These are phyloP conservation scores for Ectemnius cavifrons DNA, from an alignment of 2,888 invertebrate species.

Conservation along the genomic window DNA sequence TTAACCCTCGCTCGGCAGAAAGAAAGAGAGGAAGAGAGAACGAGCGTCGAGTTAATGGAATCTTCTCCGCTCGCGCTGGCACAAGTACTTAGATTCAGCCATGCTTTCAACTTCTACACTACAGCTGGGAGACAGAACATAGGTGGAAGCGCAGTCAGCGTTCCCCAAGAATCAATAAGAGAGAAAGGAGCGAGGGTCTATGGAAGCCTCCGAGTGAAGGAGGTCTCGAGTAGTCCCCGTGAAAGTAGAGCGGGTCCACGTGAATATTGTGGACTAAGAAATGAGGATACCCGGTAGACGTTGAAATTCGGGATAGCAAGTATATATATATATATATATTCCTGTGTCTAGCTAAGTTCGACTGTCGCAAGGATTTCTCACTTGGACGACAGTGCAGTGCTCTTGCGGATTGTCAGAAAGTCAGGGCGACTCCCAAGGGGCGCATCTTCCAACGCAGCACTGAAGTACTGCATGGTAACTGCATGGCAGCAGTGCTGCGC, in stretches of 20 bases:
- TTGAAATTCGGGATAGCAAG: conserved; percentile 3
- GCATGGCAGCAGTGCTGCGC: conserved; percentile 57
- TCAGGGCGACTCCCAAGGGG: conserved; percentile 27
- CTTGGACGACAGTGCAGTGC: conserved; percentile 14
- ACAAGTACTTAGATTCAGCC: too few species aligned
- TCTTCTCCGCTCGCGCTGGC: not conserved
- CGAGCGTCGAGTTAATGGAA: not conserved
- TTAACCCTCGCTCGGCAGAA: not conserved
- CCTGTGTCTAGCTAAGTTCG: not conserved
- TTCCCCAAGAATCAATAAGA: conserved; percentile 2
- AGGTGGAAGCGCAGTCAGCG: conserved; percentile 7
- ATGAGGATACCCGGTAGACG: conserved; percentile 9
- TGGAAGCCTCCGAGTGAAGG: conserved; percentile 11
- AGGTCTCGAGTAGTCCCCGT: conserved; percentile 35
- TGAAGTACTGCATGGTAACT: conserved; percentile 63
- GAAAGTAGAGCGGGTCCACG: conserved; percentile 14
- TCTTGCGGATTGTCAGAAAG: conserved; percentile 32
- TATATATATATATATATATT: too few species aligned
- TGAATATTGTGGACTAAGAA: conserved; percentile 29
- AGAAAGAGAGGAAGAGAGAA: not conserved
- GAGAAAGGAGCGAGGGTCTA: not conserved
- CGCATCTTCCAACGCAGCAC: conserved; percentile 52
- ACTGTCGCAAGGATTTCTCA: conserved; percentile 14
- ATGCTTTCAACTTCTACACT: too few species aligned
- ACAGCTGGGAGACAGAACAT: too few species aligned